Conservation (phyloP, 2,113 vertebrate species). For the Notothenia rossii region DNA sequence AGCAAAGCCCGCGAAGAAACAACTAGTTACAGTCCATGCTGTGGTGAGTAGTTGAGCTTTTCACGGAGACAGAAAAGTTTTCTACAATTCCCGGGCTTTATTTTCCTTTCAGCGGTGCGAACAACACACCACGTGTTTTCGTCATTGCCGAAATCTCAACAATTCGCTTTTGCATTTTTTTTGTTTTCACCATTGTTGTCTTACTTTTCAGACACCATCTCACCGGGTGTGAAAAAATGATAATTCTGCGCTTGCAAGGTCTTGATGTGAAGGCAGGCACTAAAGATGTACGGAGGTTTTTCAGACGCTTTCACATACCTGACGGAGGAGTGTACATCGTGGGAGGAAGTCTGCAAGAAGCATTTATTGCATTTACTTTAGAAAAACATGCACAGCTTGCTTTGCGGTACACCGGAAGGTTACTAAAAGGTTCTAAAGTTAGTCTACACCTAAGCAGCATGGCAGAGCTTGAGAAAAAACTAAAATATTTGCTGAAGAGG, state of each 20-base stretch:
- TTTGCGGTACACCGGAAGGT: slow-evolving; percentile 85
- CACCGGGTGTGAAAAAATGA: slow-evolving; percentile 76
- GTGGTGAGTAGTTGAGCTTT: slow-evolving; percentile 21
- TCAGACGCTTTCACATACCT: slow-evolving; percentile 90
- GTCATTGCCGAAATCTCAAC: too few relatives aligned
- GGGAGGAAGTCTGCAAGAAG: slow-evolving; percentile 91
- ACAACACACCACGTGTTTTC: background rate
- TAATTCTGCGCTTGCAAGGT: slow-evolving; percentile 93
- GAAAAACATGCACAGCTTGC: slow-evolving; percentile 91
- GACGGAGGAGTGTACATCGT: slow-evolving; percentile 94
- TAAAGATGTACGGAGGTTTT: slow-evolving; percentile 93
- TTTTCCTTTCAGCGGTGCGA: background rate
- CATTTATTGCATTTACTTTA: slow-evolving; percentile 93
- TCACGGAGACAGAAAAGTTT: background rate
- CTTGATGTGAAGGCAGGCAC: slow-evolving; percentile 89
- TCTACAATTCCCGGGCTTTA: background rate
- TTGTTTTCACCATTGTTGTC: background rate
- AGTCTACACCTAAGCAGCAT: slow-evolving; percentile 91
- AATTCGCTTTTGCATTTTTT: too few relatives aligned
- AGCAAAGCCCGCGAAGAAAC: background rate
- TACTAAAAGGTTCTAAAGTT: slow-evolving; percentile 88
- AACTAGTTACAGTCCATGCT: accelerated
- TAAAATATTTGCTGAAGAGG: slow-evolving; percentile 80
- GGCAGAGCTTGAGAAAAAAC: slow-evolving; percentile 89
- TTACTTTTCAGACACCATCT: slow-evolving; percentile 11